phyloP scores from a whole-genome alignment of 53 echinoderm and acorn worm species.

The Astropecten irregularis region DNA sequence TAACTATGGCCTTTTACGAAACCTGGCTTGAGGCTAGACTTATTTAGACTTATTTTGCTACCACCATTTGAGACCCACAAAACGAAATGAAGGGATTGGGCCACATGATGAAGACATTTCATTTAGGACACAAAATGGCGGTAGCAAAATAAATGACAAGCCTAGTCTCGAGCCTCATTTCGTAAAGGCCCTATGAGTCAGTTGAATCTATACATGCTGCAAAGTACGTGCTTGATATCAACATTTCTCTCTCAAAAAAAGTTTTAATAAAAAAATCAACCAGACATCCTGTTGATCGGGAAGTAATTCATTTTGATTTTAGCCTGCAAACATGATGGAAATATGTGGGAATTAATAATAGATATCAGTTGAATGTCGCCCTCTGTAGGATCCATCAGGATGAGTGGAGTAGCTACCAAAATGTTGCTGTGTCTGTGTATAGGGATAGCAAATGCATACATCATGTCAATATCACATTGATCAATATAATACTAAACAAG shows the following conservation, averaged over 20 bases:
- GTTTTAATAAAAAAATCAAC: neutral
- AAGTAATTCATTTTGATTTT: neutral
- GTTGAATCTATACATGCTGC: too few relatives aligned
- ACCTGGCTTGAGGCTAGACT: too few relatives aligned
- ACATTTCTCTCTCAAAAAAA: neutral
- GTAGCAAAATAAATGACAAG: too few relatives aligned
- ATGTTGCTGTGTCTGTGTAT: constrained; percentile 4
- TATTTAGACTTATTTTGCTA: too few relatives aligned
- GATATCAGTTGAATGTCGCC: neutral
- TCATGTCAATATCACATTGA: neutral
- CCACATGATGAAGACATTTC: too few relatives aligned
- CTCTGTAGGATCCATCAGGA: neutral
- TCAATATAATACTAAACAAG: neutral
- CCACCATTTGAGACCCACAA: too few relatives aligned
- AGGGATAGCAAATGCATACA: neutral
- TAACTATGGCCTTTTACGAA: too few relatives aligned
- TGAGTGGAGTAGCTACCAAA: constrained; percentile 2
- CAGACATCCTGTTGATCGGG: neutral
- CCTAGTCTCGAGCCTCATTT: too few relatives aligned
- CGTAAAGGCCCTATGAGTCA: neutral
- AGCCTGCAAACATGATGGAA: neutral
- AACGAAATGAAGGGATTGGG: too few relatives aligned
- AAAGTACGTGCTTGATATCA: neutral
- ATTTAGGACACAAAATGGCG: too few relatives aligned
- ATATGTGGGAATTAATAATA: neutral